Conservation (phyloP, 2,113 vertebrate genomes). For the Tupaia tana region DNA sequence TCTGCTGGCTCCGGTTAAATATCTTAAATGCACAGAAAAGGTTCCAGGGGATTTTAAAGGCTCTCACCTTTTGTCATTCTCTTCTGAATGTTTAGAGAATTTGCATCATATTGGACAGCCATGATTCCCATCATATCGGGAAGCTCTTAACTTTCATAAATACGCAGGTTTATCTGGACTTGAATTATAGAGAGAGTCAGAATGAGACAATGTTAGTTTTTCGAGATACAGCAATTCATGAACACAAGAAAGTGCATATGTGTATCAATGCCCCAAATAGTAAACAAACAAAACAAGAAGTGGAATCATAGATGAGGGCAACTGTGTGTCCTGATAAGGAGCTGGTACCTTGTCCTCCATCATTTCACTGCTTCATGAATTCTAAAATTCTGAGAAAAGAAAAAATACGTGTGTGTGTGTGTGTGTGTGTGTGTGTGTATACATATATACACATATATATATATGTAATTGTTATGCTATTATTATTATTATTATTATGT, state of each 20-base stretch:
- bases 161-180: slow-evolving; percentile 24
- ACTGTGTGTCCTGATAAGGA: not conserved
- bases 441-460: no score
- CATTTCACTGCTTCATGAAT: slow-evolving; percentile 4
- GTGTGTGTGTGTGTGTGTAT: not conserved
- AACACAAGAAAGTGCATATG: slow-evolving; percentile 39
- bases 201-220: slow-evolving; percentile 56
- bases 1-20: not conserved
- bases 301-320: not conserved
- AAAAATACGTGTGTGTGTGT: no score
- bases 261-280: not conserved
- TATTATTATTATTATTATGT: no score
- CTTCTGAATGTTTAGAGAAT: slow-evolving; percentile 42
- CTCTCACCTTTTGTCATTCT: not conserved
- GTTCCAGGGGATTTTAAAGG: not conserved
- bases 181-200: slow-evolving; percentile 25
- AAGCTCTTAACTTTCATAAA: slow-evolving; percentile 61
- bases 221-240: slow-evolving; percentile 27
- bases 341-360: not conserved
- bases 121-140: slow-evolving; percentile 21
- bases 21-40: slow-evolving; percentile 2
- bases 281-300: slow-evolving; percentile 14
- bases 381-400: not conserved
- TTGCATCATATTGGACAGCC: not conserved
- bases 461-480: no score